phyloP scores from a whole-genome alignment of 2,113 vertebrate species.

The Hemicordylus capensis region DNA sequence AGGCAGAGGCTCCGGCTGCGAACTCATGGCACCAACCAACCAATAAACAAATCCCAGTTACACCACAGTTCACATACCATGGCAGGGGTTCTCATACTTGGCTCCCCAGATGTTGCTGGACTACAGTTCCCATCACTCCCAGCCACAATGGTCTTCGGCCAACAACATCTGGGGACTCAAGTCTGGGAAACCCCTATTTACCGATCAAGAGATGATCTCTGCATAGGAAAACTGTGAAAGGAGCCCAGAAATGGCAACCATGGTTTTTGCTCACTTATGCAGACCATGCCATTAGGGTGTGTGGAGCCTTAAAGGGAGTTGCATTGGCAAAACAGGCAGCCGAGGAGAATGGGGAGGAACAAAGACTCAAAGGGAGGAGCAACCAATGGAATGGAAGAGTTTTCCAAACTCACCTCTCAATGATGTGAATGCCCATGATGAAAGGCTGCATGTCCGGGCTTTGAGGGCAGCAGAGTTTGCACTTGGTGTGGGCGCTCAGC shows the following conservation, averaged over 20 bases:
- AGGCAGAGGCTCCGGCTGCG: neutral
- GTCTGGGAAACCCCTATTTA: neutral
- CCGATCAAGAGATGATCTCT: neutral
- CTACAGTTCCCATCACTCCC: no score
- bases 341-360: no score
- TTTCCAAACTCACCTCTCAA: conserved; percentile 84
- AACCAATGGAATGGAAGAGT: neutral
- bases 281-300: no score
- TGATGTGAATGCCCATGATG: conserved; percentile 98
- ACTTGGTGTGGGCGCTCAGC: conserved; percentile 95
- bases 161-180: no score
- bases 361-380: neutral
- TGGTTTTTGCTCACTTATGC: no score
- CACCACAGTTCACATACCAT: neutral
- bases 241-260: no score
- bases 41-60: neutral
- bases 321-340: no score
- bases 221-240: neutral
- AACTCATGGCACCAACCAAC: neutral
- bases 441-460: conserved; percentile 93
- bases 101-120: no score
- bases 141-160: no score
- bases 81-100: no score
- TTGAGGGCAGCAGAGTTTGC: conserved; percentile 94
- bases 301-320: no score